Conservation (phyloP, 2,113 vertebrate species). For the Speoplatyrhinus poulsoni region DNA sequence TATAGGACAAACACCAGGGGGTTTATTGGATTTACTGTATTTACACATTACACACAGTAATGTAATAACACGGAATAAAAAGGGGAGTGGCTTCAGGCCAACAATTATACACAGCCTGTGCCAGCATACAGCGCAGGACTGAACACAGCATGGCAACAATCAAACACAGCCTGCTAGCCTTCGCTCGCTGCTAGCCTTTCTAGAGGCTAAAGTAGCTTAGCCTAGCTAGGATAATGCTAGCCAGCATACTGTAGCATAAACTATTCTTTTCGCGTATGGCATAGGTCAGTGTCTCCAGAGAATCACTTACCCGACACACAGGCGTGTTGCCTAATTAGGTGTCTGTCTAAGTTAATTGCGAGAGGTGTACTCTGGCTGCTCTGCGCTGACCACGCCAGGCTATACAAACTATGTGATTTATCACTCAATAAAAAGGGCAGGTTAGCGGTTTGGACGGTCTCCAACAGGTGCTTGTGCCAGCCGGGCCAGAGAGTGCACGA, state of each 20-base stretch:
- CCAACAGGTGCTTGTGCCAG: conserved; percentile 46
- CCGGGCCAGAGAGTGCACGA: background rate
- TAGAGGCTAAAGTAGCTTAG: background rate
- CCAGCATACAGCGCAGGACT: conserved; percentile 2
- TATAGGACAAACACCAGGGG: background rate
- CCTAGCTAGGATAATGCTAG: background rate
- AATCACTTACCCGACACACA: conserved; percentile 1
- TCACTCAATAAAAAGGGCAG: conserved; percentile 40
- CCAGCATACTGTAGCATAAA: too few relatives aligned
- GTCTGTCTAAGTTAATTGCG: conserved; percentile 40
- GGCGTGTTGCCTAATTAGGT: conserved; percentile 47
- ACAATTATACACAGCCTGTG: conserved; percentile 4
- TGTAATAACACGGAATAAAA: background rate
- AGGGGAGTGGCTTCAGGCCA: conserved; percentile 1
- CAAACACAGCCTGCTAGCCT: background rate
- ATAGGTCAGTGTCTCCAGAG: conserved; percentile 21
- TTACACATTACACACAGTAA: too few relatives aligned
- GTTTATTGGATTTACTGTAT: too few relatives aligned
- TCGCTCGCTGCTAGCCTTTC: background rate
- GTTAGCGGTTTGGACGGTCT: conserved; percentile 42
- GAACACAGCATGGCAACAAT: background rate
- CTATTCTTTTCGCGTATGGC: background rate
- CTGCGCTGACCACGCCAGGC: conserved; percentile 30
- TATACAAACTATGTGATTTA: conserved; percentile 47
- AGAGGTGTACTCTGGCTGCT: conserved; percentile 30